Percentiles rank a stretch among this genome's conserved stretches.
phyloP scores from a whole-genome alignment of 2,888 invertebrate species.

The Drosophila mulleri region DNA sequence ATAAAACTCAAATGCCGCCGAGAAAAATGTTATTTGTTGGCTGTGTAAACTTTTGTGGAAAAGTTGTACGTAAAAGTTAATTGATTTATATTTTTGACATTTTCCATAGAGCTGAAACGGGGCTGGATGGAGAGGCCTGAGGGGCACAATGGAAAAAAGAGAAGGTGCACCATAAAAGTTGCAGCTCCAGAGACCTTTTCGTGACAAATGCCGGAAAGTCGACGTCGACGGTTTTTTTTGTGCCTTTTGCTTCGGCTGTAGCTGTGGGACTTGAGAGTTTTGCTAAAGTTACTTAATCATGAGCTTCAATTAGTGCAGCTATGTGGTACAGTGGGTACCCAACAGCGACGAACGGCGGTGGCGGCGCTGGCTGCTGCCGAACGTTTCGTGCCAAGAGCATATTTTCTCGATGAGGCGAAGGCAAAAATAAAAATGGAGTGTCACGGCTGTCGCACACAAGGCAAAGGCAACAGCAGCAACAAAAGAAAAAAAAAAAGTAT shows the following conservation, averaged over 20 bases:
- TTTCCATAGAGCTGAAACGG: slow-evolving; percentile 30
- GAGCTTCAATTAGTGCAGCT: slow-evolving; percentile 71
- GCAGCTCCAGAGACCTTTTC: slow-evolving; percentile 72
- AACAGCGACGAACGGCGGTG: background rate
- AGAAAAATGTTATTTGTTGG: slow-evolving; percentile 26
- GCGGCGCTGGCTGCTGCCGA: slow-evolving; percentile 26
- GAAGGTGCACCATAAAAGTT: slow-evolving; percentile 59
- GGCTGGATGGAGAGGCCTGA: background rate
- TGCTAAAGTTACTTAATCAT: slow-evolving; percentile 76
- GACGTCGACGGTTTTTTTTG: slow-evolving; percentile 34
- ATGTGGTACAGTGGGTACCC: slow-evolving; percentile 13
- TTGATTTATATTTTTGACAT: slow-evolving; percentile 78
- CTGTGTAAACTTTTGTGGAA: slow-evolving; percentile 52
- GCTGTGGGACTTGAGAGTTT: slow-evolving; percentile 45
- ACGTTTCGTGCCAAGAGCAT: slow-evolving; percentile 68
- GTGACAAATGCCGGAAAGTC: slow-evolving; percentile 71
- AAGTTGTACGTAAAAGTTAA: slow-evolving; percentile 68
- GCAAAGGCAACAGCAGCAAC: background rate
- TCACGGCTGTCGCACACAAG: slow-evolving; percentile 69
- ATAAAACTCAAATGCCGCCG: slow-evolving; percentile 2
- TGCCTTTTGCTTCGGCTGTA: slow-evolving; percentile 13
- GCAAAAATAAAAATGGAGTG: slow-evolving; percentile 77
- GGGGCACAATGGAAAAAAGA: slow-evolving; percentile 30
- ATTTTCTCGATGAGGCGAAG: slow-evolving; percentile 53
- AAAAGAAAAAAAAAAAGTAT: slow-evolving; percentile 4